Base-by-base conservation (phyloP, 1,140 invertebrate species). In the Plectrocnemia conspersa region DNA sequence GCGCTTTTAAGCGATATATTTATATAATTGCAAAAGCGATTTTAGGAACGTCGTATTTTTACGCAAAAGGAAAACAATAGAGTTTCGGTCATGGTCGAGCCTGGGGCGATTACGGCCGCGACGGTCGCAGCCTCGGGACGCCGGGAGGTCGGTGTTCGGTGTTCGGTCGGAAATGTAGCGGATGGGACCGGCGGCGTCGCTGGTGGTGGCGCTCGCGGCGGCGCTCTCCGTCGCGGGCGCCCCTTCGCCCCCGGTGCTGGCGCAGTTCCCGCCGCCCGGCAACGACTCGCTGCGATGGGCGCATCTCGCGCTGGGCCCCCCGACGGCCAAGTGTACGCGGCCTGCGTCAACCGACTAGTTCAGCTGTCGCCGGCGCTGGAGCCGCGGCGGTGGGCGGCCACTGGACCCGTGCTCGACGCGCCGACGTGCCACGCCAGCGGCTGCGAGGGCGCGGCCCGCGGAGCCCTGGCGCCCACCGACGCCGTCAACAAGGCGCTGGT, bases 401-500 rank as follows among this genome's bases (percentile, higher is more conserved):
- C 79, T 63, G 90, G 82, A 33, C 91, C 92, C 11, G 80, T 83
- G 66, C 76, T 82, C 57, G 91, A 95, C 74, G 93, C 88, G 73
- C 85, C 89, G 3, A 81, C 85, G 60, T 95, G 92, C 71, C 88
- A 91, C 73, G 87, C 91, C 1, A 85, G 79, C 49, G 91, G 90
- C 25, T 94, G 91, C 67, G 66, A 74, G 25, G 77, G 77, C 3
- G 74, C 79, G 10, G 79, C 86, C 52, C 82, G 84, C 58, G 78
- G 81, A 55, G 83, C 82, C 23, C 83, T 82, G 24, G 71, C 79
- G 1, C 68, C 82, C 36, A 88, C 83, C 38, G 84, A 93, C 66
- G 95, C 92, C 71, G 84, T 90, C 45, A 97, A 95, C 71, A 97
- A 97, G 74, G 83, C 94, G 50, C 76, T 98, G 52, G 79, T 97